A percentile compares a stretch with the other conserved stretches of the same genome.
These are phyloP conservation scores for Nyctalus aviator DNA, from an alignment of 2,797 vertebrate genomes.

Conservation along the genomic window DNA sequence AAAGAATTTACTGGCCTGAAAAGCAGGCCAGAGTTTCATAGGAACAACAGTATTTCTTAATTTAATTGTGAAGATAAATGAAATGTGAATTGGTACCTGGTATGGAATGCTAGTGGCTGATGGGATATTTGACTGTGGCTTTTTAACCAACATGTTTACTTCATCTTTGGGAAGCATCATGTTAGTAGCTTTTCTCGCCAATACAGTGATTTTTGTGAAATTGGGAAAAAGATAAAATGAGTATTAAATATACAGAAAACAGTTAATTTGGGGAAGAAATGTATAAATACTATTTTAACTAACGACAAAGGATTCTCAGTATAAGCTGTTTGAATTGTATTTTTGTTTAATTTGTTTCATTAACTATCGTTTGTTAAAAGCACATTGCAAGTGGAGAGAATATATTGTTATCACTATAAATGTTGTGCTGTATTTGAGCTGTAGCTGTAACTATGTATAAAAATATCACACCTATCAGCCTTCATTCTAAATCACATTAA, in stretches of 20 bases:
- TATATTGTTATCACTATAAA: not conserved
- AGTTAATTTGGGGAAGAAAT: not conserved
- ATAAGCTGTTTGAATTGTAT: not conserved
- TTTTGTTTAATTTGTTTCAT: constrained; percentile 44
- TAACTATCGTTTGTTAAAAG: constrained; percentile 27
- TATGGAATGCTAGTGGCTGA: not conserved
- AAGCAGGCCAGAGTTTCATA: not conserved
- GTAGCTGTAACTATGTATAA: not conserved
- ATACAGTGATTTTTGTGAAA: not conserved
- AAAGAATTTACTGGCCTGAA: not conserved
- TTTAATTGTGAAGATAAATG: constrained; percentile 37
- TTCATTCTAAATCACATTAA: constrained; percentile 8
- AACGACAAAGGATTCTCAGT: not conserved
- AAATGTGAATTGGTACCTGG: constrained; percentile 29
- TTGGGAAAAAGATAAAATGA: not conserved
- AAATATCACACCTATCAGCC: not conserved
- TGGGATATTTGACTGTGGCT: not conserved
- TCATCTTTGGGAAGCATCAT: constrained; percentile 6
- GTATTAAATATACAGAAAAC: not conserved
- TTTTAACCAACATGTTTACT: not conserved
- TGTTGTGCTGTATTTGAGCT: not conserved
- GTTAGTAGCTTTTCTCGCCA: not conserved
- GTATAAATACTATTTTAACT: not conserved
- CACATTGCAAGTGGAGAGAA: not conserved
- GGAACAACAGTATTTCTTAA: not conserved